These are phyloP conservation scores for Spondyliosoma cantharus DNA, from an alignment of 2,797 vertebrate genomes.

Conservation along the genomic window DNA sequence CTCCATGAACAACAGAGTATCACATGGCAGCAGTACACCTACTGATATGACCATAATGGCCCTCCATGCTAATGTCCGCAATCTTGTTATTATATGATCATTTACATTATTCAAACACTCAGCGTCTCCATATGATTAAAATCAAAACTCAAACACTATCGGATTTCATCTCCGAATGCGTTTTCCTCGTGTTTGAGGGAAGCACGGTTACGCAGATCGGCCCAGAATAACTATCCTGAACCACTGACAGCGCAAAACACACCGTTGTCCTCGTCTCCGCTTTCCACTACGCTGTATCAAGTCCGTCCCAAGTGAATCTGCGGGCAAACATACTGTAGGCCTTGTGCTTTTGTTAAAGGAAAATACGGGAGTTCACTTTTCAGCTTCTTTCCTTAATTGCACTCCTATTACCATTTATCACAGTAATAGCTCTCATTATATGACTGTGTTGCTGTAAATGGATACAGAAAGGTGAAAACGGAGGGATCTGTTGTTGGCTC, in stretches of 20 bases:
- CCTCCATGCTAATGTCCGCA: slow-evolving; percentile 35
- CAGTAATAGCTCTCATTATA: slow-evolving; percentile 31
- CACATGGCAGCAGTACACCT: slow-evolving; percentile 46
- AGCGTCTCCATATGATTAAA: slow-evolving; percentile 32
- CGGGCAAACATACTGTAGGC: slow-evolving; percentile 2
- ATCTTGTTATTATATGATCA: slow-evolving; percentile 55
- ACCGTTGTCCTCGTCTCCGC: slow-evolving; percentile 32
- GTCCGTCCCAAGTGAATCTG: slow-evolving; percentile 42
- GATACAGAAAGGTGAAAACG: slow-evolving; percentile 27
- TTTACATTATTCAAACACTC: slow-evolving; percentile 54
- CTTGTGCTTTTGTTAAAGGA: slow-evolving; percentile 34
- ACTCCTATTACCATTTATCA: slow-evolving; percentile 46
- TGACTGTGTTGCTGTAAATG: slow-evolving; percentile 25
- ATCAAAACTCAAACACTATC: slow-evolving; percentile 45
- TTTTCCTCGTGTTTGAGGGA: slow-evolving; percentile 67
- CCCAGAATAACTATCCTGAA: slow-evolving; percentile 56
- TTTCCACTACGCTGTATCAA: slow-evolving; percentile 50
- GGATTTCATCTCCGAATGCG: slow-evolving; percentile 47
- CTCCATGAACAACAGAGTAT: slow-evolving; percentile 40
- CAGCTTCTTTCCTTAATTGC: slow-evolving; percentile 43
- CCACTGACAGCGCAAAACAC: slow-evolving; percentile 48
- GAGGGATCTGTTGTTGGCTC: not conserved
- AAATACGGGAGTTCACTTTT: slow-evolving; percentile 48
- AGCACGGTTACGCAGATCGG: slow-evolving; percentile 65
- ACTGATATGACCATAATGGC: slow-evolving; percentile 55